Percentiles rank a stretch among this genome's conserved stretches.
These are phyloP conservation scores for Protaetia brevitarsis DNA, from an alignment of 1,140 invertebrate species.

Conservation along the genomic window DNA sequence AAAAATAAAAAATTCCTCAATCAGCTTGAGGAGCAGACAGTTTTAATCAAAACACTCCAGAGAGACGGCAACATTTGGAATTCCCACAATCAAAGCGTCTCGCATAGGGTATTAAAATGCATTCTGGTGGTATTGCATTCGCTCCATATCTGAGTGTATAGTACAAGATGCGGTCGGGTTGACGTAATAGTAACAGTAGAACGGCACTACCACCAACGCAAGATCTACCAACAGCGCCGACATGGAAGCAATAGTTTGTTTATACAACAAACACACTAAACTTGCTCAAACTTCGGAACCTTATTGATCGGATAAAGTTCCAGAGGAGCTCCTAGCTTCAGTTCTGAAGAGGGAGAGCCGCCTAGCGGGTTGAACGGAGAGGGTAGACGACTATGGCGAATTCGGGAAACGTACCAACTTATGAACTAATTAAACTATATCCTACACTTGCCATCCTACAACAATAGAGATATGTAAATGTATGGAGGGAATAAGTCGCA, in stretches of 20 bases:
- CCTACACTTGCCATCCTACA: slow-evolving; percentile 32
- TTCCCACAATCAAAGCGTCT: too few species aligned
- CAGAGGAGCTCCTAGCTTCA: neutral
- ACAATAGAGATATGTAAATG: slow-evolving; percentile 37
- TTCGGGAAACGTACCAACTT: slow-evolving; percentile 35
- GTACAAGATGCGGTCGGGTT: too few species aligned
- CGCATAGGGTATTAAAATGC: too few species aligned
- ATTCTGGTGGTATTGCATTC: too few species aligned
- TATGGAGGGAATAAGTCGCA: slow-evolving; percentile 23
- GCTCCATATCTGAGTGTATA: too few species aligned
- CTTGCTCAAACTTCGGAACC: slow-evolving; percentile 26
- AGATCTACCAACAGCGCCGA: too few species aligned
- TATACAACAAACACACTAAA: slow-evolving; percentile 34
- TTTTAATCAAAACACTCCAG: too few species aligned
- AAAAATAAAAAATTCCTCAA: too few species aligned
- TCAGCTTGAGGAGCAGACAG: too few species aligned
- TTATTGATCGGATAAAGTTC: slow-evolving; percentile 34
- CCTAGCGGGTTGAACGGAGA: neutral
- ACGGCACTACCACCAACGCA: too few species aligned
- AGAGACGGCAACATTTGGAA: too few species aligned
- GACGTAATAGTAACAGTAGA: too few species aligned
- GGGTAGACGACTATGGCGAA: slow-evolving; percentile 20
- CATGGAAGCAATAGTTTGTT: slow-evolving; percentile 28
- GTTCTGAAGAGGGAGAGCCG: neutral
- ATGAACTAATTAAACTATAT: slow-evolving; percentile 37